Percentiles rank a stretch among this genome's conserved stretches.
Evolutionary conservation across 2,113 vertebrate genomes (phyloP).

Genomic region (Serinus canaria): DNA sequence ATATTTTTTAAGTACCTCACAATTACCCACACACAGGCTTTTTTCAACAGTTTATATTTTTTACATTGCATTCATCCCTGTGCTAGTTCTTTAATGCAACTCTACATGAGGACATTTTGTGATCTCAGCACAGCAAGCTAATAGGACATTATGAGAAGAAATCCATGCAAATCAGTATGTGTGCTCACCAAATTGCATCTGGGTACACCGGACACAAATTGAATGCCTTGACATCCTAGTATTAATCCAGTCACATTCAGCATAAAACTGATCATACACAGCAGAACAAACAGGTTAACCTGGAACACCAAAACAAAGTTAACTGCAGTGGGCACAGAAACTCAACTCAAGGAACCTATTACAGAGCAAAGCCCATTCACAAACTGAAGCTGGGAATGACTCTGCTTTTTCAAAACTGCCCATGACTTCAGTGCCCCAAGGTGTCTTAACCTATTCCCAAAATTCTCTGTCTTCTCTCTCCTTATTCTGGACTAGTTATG

Average conservation of each 20-base stretch:
- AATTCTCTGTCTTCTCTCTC: not conserved
- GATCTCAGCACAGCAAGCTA: not conserved
- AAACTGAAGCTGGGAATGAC: not conserved
- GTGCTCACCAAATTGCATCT: conserved; percentile 82
- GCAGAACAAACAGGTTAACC: conserved; percentile 85
- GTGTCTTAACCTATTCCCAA: not conserved
- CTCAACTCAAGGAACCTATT: not conserved
- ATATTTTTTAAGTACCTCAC: not conserved
- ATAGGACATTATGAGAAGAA: not conserved
- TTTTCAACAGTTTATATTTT: not conserved
- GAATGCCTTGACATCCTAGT: conserved; percentile 83
- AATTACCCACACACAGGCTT: not conserved
- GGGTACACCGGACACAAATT: conserved; percentile 82
- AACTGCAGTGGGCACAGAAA: not conserved
- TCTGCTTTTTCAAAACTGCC: not conserved
- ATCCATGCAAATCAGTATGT: not conserved
- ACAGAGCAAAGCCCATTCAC: not conserved
- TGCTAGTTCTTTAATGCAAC: not conserved
- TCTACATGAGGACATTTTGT: not conserved
- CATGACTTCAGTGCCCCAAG: not conserved
- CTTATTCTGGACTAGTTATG: not conserved
- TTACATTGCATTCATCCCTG: not conserved
- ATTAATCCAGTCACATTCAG: conserved; percentile 84
- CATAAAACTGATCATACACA: conserved; percentile 83
- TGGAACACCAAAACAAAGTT: conserved; percentile 61